These are phyloP conservation scores for Macroramphosus scolopax DNA, from an alignment of 2,797 vertebrate species.

Conservation along the genomic window DNA sequence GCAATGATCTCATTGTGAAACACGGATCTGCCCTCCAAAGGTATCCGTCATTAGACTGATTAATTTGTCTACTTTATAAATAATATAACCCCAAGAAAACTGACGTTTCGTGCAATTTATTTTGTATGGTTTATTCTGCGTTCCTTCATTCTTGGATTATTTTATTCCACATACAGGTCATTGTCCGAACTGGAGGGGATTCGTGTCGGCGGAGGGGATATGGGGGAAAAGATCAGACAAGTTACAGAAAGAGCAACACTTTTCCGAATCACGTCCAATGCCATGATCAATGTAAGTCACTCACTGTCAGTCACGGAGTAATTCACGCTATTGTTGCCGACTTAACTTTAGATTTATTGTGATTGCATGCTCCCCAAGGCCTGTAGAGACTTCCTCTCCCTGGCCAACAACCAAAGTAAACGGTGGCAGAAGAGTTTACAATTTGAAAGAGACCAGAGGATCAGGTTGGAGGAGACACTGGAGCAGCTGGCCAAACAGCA, in stretches of 20 bases:
- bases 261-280: constrained; percentile 96
- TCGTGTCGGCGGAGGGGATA: constrained; percentile 81
- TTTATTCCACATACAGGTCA: constrained; percentile 78
- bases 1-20: constrained; percentile 96
- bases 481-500: constrained; percentile 97
- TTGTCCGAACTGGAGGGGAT: constrained; percentile 92
- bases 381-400: constrained; percentile 88
- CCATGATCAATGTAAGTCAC: constrained; percentile 93
- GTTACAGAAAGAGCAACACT: constrained; percentile 94
- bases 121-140: not conserved
- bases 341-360: constrained; percentile 4
- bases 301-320: not conserved
- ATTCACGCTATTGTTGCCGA: not conserved
- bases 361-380: constrained; percentile 72
- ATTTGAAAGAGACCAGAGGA: constrained; percentile 89
- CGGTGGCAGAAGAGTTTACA: constrained; percentile 96
- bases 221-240: constrained; percentile 91
- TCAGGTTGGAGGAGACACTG: constrained; percentile 92
- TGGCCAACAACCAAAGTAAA: constrained; percentile 92
- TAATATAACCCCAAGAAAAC: not conserved
- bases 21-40: constrained; percentile 95
- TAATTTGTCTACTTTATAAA: not conserved
- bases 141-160: not conserved
- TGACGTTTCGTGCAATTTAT: not conserved
- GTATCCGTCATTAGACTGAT: constrained; percentile 25